Percentiles rank a stretch among this genome's conserved stretches.
Conservation (phyloP, 64 coral and sea anemone species). For the Montipora foliosa region DNA sequence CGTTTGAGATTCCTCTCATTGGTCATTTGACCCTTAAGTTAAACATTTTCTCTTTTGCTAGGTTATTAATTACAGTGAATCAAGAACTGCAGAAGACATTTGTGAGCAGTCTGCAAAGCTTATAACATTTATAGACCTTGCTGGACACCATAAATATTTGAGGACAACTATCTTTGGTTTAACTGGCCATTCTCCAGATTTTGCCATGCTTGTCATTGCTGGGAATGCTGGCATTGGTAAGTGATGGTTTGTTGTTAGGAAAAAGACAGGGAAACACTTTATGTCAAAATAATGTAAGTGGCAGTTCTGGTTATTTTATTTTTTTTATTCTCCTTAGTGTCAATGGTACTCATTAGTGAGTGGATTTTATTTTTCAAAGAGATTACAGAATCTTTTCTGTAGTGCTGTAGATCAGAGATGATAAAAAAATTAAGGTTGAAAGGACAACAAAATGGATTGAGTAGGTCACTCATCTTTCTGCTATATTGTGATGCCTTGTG, state of each 20-base stretch:
- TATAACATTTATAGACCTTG: slow-evolving; percentile 97
- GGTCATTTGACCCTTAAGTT: no score
- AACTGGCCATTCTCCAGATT: slow-evolving; percentile 96
- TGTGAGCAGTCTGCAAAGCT: slow-evolving; percentile 95
- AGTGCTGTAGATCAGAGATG: no score
- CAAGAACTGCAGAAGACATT: slow-evolving; percentile 92
- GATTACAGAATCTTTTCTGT: no score
- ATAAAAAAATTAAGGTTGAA: no score
- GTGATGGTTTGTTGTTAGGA: background rate
- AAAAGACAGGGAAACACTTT: background rate
- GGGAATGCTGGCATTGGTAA: slow-evolving; percentile 97
- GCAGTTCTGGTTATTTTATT: no score
- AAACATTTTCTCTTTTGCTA: background rate
- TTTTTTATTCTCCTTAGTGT: no score
- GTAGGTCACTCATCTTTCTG: no score
- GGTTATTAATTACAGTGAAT: slow-evolving; percentile 97
- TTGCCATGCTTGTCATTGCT: slow-evolving; percentile 93
- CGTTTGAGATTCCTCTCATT: background rate
- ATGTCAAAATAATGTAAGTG: no score
- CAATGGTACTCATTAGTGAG: no score
- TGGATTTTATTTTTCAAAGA: no score
- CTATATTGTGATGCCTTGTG: no score
- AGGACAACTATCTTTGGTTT: slow-evolving; percentile 99
- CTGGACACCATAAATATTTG: slow-evolving; percentile 98
- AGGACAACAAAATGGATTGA: no score